phyloP scores from a whole-genome alignment of 2,113 vertebrate species.

The Stigmatopora argus region DNA sequence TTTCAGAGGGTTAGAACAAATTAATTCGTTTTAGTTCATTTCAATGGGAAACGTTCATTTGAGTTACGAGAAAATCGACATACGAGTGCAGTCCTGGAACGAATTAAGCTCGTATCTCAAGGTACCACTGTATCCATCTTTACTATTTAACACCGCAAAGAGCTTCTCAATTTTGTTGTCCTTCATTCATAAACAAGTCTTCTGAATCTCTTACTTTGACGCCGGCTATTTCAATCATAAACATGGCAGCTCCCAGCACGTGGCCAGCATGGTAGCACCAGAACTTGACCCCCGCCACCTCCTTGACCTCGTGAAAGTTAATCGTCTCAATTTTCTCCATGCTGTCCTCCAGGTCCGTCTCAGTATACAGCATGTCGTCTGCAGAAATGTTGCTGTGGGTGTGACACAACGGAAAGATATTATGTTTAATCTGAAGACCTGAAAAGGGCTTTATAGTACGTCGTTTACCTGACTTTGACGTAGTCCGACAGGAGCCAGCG shows the following conservation, averaged over 20 bases:
- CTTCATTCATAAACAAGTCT: no score
- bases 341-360: conserved; percentile 95
- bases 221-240: conserved; percentile 98
- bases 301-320: conserved; percentile 97
- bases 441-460: not conserved
- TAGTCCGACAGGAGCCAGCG: conserved; percentile 97
- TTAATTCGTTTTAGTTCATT: no score
- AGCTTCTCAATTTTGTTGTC: no score
- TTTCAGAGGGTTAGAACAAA: no score
- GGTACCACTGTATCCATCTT: no score
- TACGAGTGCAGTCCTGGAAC: no score
- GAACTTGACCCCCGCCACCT: conserved; percentile 97
- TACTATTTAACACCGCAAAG: no score
- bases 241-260: conserved; percentile 95
- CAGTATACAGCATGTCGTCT: conserved; percentile 97
- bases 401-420: not conserved
- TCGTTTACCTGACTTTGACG: conserved; percentile 91
- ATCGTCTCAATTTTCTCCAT: conserved; percentile 99
- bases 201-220: conserved; percentile 79
- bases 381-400: conserved; percentile 88
- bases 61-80: no score
- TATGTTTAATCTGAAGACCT: not conserved
- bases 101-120: no score
- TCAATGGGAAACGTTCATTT: no score
- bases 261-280: conserved; percentile 98